These are phyloP conservation scores for Leuciscus waleckii DNA, from an alignment of 2,797 vertebrate genomes.

Conservation along the genomic window DNA sequence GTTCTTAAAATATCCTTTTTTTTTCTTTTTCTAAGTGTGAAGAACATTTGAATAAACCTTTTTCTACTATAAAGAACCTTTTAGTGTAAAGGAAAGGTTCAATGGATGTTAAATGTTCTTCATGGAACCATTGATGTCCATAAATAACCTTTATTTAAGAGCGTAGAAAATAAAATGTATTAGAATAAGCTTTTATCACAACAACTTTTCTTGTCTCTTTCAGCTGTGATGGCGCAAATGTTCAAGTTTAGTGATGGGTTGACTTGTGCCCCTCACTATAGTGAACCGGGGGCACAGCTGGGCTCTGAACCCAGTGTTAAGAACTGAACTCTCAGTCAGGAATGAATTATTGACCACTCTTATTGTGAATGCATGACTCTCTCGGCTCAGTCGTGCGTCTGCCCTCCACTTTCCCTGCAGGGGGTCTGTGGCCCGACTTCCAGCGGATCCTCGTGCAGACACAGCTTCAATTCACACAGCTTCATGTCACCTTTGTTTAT, in stretches of 20 bases:
- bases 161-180: background rate
- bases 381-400: slow-evolving; percentile 30
- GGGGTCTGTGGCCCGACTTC: slow-evolving; percentile 32
- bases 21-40: background rate
- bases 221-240: background rate
- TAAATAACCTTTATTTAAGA: background rate
- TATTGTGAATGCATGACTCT: slow-evolving; percentile 59
- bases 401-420: slow-evolving; percentile 45
- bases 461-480: background rate
- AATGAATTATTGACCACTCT: slow-evolving; percentile 62
- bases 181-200: background rate
- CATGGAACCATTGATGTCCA: background rate
- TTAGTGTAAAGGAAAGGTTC: background rate
- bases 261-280: background rate
- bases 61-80: background rate
- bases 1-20: background rate
- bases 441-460: slow-evolving; percentile 36
- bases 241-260: slow-evolving; percentile 16
- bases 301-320: slow-evolving; percentile 46
- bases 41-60: background rate
- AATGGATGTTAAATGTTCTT: background rate
- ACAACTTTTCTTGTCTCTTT: background rate
- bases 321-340: slow-evolving; percentile 46
- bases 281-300: background rate
- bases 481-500: background rate